Conservation (phyloP, 2,888 invertebrate genomes). For the Shargacucullia verbasci region DNA sequence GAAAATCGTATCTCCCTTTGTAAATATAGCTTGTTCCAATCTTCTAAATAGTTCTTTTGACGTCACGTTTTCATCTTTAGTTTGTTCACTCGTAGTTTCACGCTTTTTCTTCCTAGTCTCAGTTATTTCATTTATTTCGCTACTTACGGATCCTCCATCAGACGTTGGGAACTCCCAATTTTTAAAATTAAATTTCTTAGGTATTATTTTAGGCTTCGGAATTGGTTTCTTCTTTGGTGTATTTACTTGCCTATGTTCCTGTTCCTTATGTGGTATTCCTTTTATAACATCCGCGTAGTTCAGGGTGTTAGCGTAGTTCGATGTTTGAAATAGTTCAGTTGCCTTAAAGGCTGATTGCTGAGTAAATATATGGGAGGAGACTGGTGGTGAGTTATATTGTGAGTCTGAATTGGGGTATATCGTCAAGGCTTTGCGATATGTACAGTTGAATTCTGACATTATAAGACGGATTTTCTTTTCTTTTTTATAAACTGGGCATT, state of each 20-base stretch:
- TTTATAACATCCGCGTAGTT: no score
- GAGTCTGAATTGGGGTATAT: no score
- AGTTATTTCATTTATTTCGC: conserved; percentile 2
- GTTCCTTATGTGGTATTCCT: background rate
- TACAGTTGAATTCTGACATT: conserved; percentile 8
- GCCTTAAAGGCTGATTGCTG: no score
- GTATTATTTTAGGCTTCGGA: background rate
- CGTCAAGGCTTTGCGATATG: conserved; percentile 5
- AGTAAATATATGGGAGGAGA: no score
- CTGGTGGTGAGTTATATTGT: no score
- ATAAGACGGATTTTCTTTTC: background rate
- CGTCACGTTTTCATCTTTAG: background rate
- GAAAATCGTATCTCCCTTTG: background rate
- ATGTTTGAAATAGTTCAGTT: no score
- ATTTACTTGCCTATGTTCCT: background rate
- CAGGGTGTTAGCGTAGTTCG: no score
- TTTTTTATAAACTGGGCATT: conserved; percentile 1
- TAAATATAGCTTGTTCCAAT: background rate
- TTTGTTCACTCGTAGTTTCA: background rate
- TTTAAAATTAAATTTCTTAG: conserved; percentile 1
- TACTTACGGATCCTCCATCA: background rate
- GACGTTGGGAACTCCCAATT: background rate
- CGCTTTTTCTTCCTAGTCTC: no score
- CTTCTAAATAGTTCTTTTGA: background rate
- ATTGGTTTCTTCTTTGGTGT: background rate